These are phyloP conservation scores for Sebastes itinus DNA, from an alignment of 2,797 vertebrate genomes.

Conservation along the genomic window DNA sequence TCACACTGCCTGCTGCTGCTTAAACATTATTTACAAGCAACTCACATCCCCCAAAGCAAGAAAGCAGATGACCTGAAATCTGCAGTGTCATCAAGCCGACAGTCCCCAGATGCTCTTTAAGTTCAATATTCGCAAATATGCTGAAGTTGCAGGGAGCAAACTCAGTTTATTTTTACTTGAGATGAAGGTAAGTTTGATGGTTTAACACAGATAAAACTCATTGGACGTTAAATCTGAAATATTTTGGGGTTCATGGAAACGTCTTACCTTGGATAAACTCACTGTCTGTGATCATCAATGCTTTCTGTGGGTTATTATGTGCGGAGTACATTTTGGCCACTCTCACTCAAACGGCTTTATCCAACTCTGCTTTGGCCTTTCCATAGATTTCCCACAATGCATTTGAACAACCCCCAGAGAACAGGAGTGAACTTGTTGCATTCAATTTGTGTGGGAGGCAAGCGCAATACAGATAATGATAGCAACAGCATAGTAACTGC, in stretches of 20 bases:
- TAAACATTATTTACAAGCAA: background rate
- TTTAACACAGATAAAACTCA: background rate
- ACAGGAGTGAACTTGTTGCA: constrained; percentile 46
- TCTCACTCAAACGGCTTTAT: background rate
- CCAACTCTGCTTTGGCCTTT: constrained; percentile 3
- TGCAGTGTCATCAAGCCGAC: background rate
- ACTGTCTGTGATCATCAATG: background rate
- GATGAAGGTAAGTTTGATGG: background rate
- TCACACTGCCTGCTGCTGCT: background rate
- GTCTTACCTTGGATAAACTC: background rate
- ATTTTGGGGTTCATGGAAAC: background rate
- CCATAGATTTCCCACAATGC: constrained; percentile 24
- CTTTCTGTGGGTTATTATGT: background rate
- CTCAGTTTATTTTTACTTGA: background rate
- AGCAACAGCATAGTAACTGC: constrained; percentile 28
- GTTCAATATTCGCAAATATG: background rate
- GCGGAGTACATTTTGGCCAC: background rate
- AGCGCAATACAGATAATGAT: constrained; percentile 40
- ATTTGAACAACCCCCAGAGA: constrained; percentile 23
- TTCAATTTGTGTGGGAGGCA: constrained; percentile 41
- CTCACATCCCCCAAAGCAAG: background rate
- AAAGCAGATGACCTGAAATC: background rate
- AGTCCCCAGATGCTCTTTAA: background rate
- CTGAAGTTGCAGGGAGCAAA: background rate
- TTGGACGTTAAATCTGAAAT: background rate